Evolutionary conservation across 1,140 invertebrate species (phyloP).

Genomic region (Drosophila kurseongensis): DNA sequence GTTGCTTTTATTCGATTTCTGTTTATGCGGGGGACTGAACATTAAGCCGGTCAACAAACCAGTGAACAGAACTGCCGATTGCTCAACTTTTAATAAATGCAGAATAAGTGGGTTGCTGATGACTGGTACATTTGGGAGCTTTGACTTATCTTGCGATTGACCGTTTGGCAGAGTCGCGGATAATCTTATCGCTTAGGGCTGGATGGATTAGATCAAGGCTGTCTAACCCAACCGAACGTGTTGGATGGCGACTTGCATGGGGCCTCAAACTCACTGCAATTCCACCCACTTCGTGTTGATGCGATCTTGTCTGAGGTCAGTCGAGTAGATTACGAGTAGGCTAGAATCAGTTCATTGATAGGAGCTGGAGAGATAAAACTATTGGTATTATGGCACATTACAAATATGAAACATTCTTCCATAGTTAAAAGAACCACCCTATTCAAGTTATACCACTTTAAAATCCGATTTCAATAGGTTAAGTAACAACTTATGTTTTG

Average conservation of each 20-base stretch:
- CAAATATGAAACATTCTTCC: too few species aligned
- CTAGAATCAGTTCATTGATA: not conserved
- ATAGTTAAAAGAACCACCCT: too few species aligned
- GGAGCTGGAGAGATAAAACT: too few species aligned
- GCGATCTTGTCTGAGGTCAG: constrained; percentile 33
- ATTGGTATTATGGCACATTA: too few species aligned
- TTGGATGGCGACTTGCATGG: constrained; percentile 13
- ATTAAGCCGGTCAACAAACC: constrained; percentile 22
- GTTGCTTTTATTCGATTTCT: constrained; percentile 3
- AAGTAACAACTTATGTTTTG: too few species aligned
- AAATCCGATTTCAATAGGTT: too few species aligned
- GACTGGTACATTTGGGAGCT: constrained; percentile 12
- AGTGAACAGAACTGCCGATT: not conserved
- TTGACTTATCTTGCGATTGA: constrained; percentile 17
- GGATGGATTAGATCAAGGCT: constrained; percentile 29
- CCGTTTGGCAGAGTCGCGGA: constrained; percentile 13
- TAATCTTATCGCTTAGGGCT: constrained; percentile 34
- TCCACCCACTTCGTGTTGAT: not conserved
- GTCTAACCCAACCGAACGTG: constrained; percentile 14
- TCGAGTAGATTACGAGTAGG: constrained; percentile 1
- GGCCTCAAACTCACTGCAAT: not conserved
- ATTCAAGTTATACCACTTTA: too few species aligned
- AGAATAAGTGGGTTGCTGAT: not conserved
- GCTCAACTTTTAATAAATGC: constrained; percentile 15
- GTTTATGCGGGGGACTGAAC: constrained; percentile 3